phyloP scores from a whole-genome alignment of 2,888 invertebrate species.

The Synanthedon tipuliformis region DNA sequence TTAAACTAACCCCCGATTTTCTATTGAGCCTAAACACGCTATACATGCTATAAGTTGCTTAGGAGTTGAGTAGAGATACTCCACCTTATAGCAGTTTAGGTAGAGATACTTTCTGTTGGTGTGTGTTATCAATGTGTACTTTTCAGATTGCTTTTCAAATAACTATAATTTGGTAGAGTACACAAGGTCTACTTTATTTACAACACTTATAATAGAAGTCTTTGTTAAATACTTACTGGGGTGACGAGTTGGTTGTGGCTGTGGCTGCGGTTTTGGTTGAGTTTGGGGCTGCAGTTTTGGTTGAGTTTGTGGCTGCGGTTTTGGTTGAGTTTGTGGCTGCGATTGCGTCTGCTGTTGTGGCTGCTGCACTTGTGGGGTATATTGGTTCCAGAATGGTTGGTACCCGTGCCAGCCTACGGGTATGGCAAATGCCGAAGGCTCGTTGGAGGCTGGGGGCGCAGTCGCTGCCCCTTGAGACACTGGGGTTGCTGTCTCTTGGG shows the following conservation, averaged over 20 bases:
- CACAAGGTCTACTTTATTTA: no score
- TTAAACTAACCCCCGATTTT: no score
- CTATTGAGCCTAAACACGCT: no score
- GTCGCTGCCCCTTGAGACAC: slow-evolving; percentile 1
- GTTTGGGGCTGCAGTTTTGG: slow-evolving; percentile 3
- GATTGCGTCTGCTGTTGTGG: slow-evolving; percentile 1
- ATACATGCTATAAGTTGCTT: no score
- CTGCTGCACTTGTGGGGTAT: background rate
- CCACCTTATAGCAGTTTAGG: no score
- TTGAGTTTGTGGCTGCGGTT: slow-evolving; percentile 7
- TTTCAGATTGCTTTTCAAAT: no score
- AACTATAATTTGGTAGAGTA: no score
- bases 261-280: slow-evolving; percentile 6
- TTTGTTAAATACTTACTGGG: slow-evolving; percentile 27
- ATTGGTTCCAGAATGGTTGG: background rate
- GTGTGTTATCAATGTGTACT: no score
- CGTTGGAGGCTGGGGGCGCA: background rate
- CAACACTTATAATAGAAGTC: no score
- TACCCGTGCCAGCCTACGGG: no score
- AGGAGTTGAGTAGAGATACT: no score
- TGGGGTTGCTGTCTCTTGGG: background rate
- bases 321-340: slow-evolving; percentile 5
- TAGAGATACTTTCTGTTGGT: no score
- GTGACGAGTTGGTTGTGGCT: slow-evolving; percentile 17
- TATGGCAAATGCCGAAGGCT: background rate